Conservation (phyloP, 2,113 vertebrate species). For the Lutjanus erythropterus region DNA sequence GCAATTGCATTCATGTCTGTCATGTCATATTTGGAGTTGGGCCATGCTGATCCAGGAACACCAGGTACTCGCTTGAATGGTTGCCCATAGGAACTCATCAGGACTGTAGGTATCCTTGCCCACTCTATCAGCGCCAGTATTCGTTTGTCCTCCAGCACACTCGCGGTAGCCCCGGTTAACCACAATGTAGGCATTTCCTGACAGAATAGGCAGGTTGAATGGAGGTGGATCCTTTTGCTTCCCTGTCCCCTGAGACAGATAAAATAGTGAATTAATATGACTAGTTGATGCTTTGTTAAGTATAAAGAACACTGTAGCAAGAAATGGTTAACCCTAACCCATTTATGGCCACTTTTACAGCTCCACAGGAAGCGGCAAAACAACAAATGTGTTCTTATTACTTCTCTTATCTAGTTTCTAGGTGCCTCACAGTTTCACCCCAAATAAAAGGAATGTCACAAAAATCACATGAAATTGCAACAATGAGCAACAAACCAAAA, state of each 20-base stretch:
- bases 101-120: conserved; percentile 92
- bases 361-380: no score
- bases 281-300: no score
- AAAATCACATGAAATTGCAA: no score
- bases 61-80: conserved; percentile 90
- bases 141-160: conserved; percentile 82
- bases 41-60: conserved; percentile 86
- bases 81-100: conserved; percentile 94
- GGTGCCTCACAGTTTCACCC: no score
- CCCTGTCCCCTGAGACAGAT: conserved; percentile 67
- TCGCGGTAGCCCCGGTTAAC: conserved; percentile 84
- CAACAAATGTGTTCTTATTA: no score
- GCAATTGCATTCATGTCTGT: conserved; percentile 89
- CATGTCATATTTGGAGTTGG: conserved; percentile 86
- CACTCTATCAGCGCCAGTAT: conserved; percentile 87
- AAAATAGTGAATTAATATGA: neutral
- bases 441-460: no score
- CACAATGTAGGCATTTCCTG: conserved; percentile 92
- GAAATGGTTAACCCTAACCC: no score
- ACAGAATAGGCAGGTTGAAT: conserved; percentile 86
- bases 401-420: no score
- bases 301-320: no score
- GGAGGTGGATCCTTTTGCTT: conserved; percentile 85
- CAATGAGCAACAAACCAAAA: no score
- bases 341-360: no score